phyloP scores from a whole-genome alignment of 2,113 vertebrate genomes.

The Rhegmatorhina hoffmannsi region DNA sequence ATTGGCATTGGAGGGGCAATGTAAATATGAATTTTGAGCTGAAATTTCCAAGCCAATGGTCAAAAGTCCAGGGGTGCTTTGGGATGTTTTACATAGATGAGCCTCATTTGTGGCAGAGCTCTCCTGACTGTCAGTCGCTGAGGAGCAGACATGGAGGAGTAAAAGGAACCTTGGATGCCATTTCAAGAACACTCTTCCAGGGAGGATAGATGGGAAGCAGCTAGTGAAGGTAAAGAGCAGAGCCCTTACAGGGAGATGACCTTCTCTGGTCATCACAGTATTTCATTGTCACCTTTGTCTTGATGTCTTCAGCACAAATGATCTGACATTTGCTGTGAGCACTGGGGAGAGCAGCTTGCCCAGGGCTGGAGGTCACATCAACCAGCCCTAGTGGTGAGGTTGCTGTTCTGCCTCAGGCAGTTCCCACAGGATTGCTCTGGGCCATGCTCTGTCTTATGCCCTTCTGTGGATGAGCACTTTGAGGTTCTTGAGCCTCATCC shows the following conservation, averaged over 20 bases:
- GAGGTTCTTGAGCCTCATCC: not conserved
- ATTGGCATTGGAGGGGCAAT: not conserved
- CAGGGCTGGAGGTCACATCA: not conserved
- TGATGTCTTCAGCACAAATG: not conserved
- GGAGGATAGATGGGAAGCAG: not conserved
- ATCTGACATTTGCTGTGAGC: not conserved
- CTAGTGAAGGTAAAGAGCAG: not conserved
- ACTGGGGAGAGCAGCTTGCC: not conserved
- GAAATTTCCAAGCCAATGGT: not conserved
- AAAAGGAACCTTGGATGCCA: not conserved
- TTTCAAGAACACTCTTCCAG: not conserved
- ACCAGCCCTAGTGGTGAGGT: accelerated
- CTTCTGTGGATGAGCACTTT: not conserved
- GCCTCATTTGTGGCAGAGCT: not conserved
- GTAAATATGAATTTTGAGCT: not conserved
- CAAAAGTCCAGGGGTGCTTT: not conserved
- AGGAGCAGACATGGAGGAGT: not conserved
- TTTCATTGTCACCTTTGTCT: not conserved
- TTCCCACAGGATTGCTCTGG: not conserved
- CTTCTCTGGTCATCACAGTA: not conserved
- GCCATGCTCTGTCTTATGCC: accelerated
- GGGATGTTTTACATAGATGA: not conserved
- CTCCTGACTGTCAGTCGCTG: not conserved
- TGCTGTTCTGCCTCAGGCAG: not conserved
- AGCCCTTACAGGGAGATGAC: not conserved